phyloP scores from a whole-genome alignment of 2,113 vertebrate species.

The Cryptomyrus ogoouensis region DNA sequence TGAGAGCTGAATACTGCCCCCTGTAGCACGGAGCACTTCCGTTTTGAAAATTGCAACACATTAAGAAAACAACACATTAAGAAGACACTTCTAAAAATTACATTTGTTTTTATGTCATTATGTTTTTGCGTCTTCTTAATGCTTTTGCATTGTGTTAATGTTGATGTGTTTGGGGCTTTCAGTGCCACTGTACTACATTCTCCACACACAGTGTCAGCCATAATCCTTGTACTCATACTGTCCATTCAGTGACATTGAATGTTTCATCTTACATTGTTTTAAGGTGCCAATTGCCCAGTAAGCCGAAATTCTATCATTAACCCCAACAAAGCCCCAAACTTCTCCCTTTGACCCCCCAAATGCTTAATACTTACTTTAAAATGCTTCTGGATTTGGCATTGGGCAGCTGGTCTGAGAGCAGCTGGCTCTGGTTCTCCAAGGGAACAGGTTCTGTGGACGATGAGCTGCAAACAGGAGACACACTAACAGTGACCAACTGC shows the following conservation, averaged over 20 bases:
- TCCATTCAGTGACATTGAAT: not conserved
- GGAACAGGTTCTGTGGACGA: conserved; percentile 38
- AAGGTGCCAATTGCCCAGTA: not conserved
- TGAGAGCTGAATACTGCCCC: too few species aligned
- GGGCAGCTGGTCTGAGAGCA: conserved; percentile 35
- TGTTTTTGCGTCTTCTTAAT: not conserved
- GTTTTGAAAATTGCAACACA: too few species aligned
- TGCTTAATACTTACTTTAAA: conserved; percentile 71
- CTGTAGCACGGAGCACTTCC: too few species aligned
- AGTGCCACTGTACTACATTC: not conserved
- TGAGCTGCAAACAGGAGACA: conserved; percentile 47
- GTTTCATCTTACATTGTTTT: not conserved
- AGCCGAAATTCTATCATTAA: not conserved
- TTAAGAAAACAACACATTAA: not conserved
- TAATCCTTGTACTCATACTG: not conserved
- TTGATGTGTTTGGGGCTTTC: not conserved
- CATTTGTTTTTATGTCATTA: not conserved
- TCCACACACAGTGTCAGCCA: not conserved
- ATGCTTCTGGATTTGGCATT: conserved; percentile 55
- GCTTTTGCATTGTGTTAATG: not conserved
- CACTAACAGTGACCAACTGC: not conserved
- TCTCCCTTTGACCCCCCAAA: not conserved
- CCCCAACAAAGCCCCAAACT: not conserved
- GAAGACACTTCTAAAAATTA: not conserved
- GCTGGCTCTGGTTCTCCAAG: conserved; percentile 30